Conservation (phyloP, 2,797 vertebrate species). For the Limnodromus scolopaceus region DNA sequence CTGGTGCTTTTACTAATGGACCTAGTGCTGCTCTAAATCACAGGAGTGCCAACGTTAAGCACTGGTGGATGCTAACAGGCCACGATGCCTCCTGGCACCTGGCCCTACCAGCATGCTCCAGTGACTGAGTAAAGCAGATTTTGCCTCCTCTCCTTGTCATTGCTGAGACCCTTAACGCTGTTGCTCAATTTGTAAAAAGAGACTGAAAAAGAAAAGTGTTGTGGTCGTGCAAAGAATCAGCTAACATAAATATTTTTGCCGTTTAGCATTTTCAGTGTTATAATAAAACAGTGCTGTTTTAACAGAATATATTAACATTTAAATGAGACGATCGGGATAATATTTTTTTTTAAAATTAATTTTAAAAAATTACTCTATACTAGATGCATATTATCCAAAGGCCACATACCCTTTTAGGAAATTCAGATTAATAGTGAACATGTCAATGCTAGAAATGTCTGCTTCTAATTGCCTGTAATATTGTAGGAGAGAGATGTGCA, state of each 20-base stretch:
- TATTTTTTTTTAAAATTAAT: neutral
- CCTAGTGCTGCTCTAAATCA: neutral
- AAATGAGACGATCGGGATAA: neutral
- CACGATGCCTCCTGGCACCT: neutral
- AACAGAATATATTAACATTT: neutral
- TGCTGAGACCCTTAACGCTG: neutral
- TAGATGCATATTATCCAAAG: neutral
- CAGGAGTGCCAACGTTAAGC: rapidly evolving
- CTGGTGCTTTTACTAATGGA: neutral
- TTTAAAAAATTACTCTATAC: slow-evolving; percentile 14
- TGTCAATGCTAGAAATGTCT: slow-evolving; percentile 11
- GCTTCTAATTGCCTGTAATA: slow-evolving; percentile 31
- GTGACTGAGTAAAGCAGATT: neutral
- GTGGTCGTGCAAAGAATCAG: neutral
- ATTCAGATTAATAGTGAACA: neutral
- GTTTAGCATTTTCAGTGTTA: neutral
- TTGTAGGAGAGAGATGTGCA: neutral
- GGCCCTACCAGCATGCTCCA: neutral
- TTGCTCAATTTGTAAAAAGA: neutral
- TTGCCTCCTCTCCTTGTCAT: neutral
- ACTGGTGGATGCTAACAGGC: neutral
- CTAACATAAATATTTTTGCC: neutral
- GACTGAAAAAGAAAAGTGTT: neutral
- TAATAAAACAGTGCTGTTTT: neutral
- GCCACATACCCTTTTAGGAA: neutral